Base-by-base conservation (phyloP, 2,888 invertebrate genomes). In the Protophormia terraenovae region DNA sequence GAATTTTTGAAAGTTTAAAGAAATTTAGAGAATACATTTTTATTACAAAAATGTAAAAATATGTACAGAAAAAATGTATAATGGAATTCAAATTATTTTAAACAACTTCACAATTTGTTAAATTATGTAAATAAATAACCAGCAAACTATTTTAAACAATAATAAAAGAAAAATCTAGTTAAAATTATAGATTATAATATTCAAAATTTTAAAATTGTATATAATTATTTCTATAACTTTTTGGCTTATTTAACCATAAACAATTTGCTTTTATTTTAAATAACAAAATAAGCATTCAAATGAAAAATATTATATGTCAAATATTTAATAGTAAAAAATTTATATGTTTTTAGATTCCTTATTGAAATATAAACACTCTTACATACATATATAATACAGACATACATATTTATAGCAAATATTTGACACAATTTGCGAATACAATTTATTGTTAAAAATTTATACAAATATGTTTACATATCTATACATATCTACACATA, bases 401-500 rank as follows among this genome's bases (percentile, higher is more conserved):
- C 12, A 55, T 12, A 16, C 4, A 35, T 29, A 76, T 41, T 29
- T 64, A 32, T 55, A 32, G 22, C 69, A 82, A 82, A 76, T 82
- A 76, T 82, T 71, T 83, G 82, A 77, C 64, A 77, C 69, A 83
- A 83, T 83, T 83, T 71, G 29, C 38, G 24, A 69, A 45, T 72
- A 72, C 2, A 83, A 58, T 83, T 83, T 82, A 69, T 75, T 71
- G 82, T 71, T 64, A 50, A 76, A 77, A 45, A 62, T 75, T 35
- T 50, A 24, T 35, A 27, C 38, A 72, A 19, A 64, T 45, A 41
- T 41, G 8, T 10, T 22, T 19, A 47, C 12, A 24, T 27, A 14
- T 7, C 14, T 6, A 35, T 14, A 0, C 2, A 38, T n/a, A 14
- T 35, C 14, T 38, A 35, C 24, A 24, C 1, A n/a, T 3, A 6